These are phyloP conservation scores for Dolomedes plantarius DNA, from an alignment of 2,888 invertebrate species.

Conservation along the genomic window DNA sequence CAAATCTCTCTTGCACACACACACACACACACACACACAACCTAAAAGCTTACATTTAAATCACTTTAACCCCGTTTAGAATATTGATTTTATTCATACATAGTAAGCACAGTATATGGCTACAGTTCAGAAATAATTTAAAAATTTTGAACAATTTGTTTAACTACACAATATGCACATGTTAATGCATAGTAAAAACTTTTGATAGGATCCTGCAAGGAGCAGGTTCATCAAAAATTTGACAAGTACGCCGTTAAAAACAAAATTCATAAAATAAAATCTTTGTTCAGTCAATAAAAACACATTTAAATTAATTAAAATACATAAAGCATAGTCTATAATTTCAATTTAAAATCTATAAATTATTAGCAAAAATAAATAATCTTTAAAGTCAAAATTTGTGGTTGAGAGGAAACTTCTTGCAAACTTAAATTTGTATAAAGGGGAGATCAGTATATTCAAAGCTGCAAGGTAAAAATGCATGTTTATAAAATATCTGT, in stretches of 20 bases:
- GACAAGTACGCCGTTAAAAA: neutral
- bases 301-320: neutral
- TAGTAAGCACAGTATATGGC: slow-evolving; percentile 47
- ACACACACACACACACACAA: neutral
- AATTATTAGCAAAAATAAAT: neutral
- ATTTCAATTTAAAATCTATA: neutral
- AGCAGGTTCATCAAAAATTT: neutral
- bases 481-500: slow-evolving; percentile 55
- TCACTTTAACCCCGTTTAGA: neutral
- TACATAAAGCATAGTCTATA: neutral
- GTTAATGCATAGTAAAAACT: neutral
- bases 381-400: neutral
- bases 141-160: neutral
- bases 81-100: neutral
- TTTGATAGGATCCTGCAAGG: slow-evolving; percentile 9
- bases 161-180: neutral
- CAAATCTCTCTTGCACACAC: neutral
- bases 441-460: neutral
- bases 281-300: neutral
- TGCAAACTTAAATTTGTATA: neutral
- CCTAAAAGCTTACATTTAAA: slow-evolving; percentile 8
- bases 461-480: slow-evolving; percentile 37
- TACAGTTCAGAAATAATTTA: slow-evolving; percentile 10
- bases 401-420: neutral
- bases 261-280: neutral